Evolutionary conservation across 1,140 invertebrate genomes (phyloP), one percentile per base, ranked within the genome.

Genomic region (Aphaenogaster rudis): DNA sequence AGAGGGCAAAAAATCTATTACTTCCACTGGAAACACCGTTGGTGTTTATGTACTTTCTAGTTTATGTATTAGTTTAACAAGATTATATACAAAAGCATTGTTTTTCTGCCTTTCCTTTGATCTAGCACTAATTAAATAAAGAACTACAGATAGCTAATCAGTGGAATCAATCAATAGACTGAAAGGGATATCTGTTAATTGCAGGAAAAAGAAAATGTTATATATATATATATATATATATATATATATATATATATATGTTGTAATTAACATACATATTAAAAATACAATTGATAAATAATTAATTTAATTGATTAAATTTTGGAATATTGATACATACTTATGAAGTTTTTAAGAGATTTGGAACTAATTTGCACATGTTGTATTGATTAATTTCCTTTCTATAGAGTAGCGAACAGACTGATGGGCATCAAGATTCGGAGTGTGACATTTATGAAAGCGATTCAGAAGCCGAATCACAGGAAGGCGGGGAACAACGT

Each of bases 391-490:
- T 6, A 28, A 48, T 72, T 4, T 50, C 50, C 17, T 72, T 50
- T 57, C 66, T 94, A 94, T n/a, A 96, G 94, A 93, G 95, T 88
- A 94, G 94, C 72, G 91, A 96, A 95, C 95, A 93, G 13, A 95
- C 95, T 50, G 95, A 96, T 63, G 96, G 94, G 45, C 95, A 95
- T n/a, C 93, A 93, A 45, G 95, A 95, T 86, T 95, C 95, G 0
- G 95, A 96, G 63, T 95, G 96, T 67, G 95, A 96, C 15, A 96
- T 95, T 88, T 91, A 91, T 63, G 95, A 94, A 66, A 95, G 96
- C 33, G 96, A 96, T 39, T 94, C 94, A 8, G 95, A 95, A 61
- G 88, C 88, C 67, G 95, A 94, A 66, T 95, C 95, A 6, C 95
- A 95, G 63, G 95, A 94, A 91, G 95, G 93, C 45, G 94, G 90